Percentiles rank a stretch among this genome's conserved stretches.
These are phyloP conservation scores for Eulemur macaco DNA, from an alignment of 2,113 vertebrate species.

Conservation along the genomic window DNA sequence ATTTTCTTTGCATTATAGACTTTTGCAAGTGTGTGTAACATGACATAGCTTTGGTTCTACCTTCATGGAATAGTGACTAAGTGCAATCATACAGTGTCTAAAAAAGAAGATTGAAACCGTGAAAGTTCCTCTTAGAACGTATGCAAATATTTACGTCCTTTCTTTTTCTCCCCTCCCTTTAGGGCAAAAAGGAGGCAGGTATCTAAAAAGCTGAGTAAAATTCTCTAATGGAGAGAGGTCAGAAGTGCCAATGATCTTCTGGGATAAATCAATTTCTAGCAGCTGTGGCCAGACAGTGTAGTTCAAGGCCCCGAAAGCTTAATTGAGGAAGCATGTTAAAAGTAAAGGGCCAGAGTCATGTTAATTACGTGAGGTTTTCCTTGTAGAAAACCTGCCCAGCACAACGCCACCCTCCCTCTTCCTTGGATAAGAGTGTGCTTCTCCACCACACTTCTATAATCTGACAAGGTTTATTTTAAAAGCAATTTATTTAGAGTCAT, in stretches of 20 bases:
- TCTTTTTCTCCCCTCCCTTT: not conserved
- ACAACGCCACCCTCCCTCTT: slow-evolving; percentile 33
- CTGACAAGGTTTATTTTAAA: slow-evolving; percentile 39
- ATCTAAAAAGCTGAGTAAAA: slow-evolving; percentile 63
- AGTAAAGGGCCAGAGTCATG: slow-evolving; percentile 81
- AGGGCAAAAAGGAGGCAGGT: slow-evolving; percentile 40
- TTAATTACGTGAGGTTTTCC: slow-evolving; percentile 81
- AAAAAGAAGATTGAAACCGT: not conserved
- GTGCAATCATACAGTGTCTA: not conserved
- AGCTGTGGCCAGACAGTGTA: slow-evolving; percentile 73
- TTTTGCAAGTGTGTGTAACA: not conserved
- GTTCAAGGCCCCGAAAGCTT: slow-evolving; percentile 81
- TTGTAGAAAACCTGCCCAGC: slow-evolving; percentile 68
- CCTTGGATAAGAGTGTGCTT: slow-evolving; percentile 54
- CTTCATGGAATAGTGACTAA: not conserved
- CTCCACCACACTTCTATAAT: not conserved
- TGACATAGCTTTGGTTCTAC: not conserved
- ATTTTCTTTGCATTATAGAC: not conserved
- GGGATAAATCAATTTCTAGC: slow-evolving; percentile 80
- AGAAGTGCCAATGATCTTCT: slow-evolving; percentile 64
- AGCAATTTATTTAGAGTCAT: slow-evolving; percentile 36
- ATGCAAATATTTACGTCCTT: slow-evolving; percentile 47
- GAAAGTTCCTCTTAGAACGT: not conserved
- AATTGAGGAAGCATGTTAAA: slow-evolving; percentile 83
- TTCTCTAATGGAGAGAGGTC: slow-evolving; percentile 71